phyloP scores from a whole-genome alignment of 1,140 invertebrate species.

The Brachionus asplanchnoidis region DNA sequence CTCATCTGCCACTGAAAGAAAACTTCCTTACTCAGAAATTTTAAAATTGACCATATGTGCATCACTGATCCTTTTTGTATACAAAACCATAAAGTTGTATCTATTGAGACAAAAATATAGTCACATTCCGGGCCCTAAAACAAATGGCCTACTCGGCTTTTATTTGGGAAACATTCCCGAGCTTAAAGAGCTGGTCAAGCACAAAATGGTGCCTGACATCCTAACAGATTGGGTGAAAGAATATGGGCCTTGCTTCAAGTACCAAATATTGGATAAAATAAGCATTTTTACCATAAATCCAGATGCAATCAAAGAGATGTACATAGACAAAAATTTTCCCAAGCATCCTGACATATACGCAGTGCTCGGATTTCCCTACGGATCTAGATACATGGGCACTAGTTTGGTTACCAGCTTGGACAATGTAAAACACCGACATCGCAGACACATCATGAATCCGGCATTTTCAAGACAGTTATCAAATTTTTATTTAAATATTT shows the following conservation, averaged over 20 bases:
- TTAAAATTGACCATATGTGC: not conserved
- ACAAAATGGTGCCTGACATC: not conserved
- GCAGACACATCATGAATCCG: not conserved
- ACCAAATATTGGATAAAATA: conserved; percentile 34
- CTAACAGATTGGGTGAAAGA: not conserved
- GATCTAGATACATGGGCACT: not conserved
- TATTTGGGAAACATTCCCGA: conserved; percentile 25
- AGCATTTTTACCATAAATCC: not conserved
- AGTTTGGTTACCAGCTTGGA: conserved; percentile 8
- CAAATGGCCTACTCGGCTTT: conserved; percentile 1
- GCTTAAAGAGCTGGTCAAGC: not conserved
- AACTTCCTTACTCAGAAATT: not conserved
- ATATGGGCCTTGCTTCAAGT: conserved; percentile 11
- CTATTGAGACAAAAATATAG: not conserved
- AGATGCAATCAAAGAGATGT: conserved; percentile 21
- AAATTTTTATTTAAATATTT: not conserved
- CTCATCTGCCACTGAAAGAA: not conserved
- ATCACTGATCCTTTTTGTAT: not conserved
- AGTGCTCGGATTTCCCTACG: not conserved
- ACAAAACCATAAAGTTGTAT: not conserved
- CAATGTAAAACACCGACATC: not conserved
- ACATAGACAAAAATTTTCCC: conserved; percentile 7
- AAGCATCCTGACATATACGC: conserved; percentile 4
- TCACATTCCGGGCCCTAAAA: conserved; percentile 17
- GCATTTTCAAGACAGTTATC: conserved; percentile 25